Evolutionary conservation across 2,797 vertebrate genomes (phyloP).

Genomic region (Esox lucius): DNA sequence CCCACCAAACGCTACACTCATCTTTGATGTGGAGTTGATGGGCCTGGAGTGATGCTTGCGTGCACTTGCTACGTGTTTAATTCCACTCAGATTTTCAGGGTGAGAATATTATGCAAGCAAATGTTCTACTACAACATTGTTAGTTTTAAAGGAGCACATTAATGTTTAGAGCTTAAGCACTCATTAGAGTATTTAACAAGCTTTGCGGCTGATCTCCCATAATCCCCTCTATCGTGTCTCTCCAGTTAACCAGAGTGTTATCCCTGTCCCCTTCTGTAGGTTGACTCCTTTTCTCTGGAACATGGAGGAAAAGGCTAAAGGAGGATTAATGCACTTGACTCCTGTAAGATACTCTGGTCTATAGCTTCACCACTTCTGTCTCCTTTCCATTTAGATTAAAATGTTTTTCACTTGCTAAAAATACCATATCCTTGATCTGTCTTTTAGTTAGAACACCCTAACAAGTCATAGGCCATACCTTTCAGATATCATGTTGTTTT

Average conservation of each 20-base stretch:
- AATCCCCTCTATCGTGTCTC: slow-evolving; percentile 37
- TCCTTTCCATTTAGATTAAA: slow-evolving; percentile 53
- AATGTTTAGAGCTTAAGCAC: slow-evolving; percentile 20
- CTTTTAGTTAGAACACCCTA: slow-evolving; percentile 40
- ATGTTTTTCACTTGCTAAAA: slow-evolving; percentile 58
- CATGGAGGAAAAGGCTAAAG: slow-evolving; percentile 72
- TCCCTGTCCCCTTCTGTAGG: slow-evolving; percentile 71
- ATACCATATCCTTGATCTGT: slow-evolving; percentile 38
- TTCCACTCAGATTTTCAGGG: slow-evolving; percentile 71
- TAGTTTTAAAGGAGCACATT: neutral
- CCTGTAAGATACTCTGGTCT: slow-evolving; percentile 83
- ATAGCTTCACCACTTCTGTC: slow-evolving; percentile 77
- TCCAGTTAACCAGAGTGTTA: slow-evolving; percentile 14
- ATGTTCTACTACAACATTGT: neutral
- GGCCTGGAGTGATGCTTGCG: slow-evolving; percentile 81
- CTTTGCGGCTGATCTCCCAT: slow-evolving; percentile 44
- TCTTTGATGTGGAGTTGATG: slow-evolving; percentile 91
- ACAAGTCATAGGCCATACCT: slow-evolving; percentile 59
- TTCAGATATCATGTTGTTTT: slow-evolving; percentile 52
- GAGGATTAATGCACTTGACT: slow-evolving; percentile 78
- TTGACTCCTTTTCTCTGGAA: slow-evolving; percentile 80
- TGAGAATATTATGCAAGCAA: slow-evolving; percentile 26
- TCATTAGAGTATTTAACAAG: slow-evolving; percentile 43
- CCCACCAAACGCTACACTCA: slow-evolving; percentile 86
- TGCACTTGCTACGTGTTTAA: slow-evolving; percentile 50